Percentiles rank a stretch among this genome's conserved stretches.
These are phyloP conservation scores for Boleophthalmus pectinirostris DNA, from an alignment of 2,113 vertebrate genomes.

Conservation along the genomic window DNA sequence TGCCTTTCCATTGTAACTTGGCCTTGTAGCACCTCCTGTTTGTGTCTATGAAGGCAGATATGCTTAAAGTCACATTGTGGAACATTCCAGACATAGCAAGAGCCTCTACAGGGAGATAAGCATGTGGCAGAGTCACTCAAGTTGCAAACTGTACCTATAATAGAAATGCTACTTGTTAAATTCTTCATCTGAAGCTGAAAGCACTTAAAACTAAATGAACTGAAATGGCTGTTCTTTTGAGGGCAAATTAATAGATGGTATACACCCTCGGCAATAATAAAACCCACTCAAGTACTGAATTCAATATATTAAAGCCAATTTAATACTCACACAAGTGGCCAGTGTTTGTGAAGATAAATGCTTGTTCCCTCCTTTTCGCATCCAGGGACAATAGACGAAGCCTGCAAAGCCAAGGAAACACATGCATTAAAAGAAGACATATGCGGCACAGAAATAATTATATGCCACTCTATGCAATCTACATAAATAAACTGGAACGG, in stretches of 20 bases:
- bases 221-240: conserved; percentile 32
- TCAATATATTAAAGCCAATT: conserved; percentile 55
- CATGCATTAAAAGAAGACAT: conserved; percentile 76
- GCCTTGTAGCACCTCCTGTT: no score
- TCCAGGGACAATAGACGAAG: conserved; percentile 60
- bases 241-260: conserved; percentile 62
- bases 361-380: conserved; percentile 40
- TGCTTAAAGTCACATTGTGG: no score
- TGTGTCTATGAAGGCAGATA: no score
- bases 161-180: neutral
- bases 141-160: no score
- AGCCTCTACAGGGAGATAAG: no score
- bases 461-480: conserved; percentile 76
- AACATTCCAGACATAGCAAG: no score
- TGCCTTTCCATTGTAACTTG: neutral
- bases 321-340: conserved; percentile 51
- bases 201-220: conserved; percentile 25
- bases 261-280: conserved; percentile 45
- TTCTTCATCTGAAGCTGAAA: neutral
- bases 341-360: conserved; percentile 60
- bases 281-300: conserved; percentile 39
- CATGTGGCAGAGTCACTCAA: no score
- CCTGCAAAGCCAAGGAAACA: conserved; percentile 62
- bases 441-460: conserved; percentile 73
- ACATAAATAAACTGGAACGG: conserved; percentile 77